phyloP scores from a whole-genome alignment of 2,797 vertebrate species.

The Sebastes matsubarae region DNA sequence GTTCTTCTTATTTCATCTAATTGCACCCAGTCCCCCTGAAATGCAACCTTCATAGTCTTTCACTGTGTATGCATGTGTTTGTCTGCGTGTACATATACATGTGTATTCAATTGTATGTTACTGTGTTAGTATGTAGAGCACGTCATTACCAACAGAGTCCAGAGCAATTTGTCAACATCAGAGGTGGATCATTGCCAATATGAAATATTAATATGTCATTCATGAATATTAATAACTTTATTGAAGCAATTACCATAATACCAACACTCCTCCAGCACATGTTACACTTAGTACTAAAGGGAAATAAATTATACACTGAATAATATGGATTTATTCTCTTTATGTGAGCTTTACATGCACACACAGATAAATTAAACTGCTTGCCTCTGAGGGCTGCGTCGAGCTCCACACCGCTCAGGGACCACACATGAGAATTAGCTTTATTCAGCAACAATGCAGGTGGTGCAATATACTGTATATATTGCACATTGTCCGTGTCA shows the following conservation, averaged over 20 bases:
- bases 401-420: background rate
- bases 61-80: background rate
- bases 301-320: conserved; percentile 36
- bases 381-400: background rate
- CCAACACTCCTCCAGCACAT: conserved; percentile 9
- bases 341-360: conserved; percentile 27
- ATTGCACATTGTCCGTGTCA: background rate
- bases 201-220: conserved; percentile 45
- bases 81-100: background rate
- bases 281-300: conserved; percentile 18
- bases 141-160: conserved; percentile 11
- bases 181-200: conserved; percentile 47
- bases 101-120: background rate
- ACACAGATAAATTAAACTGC: conserved; percentile 17
- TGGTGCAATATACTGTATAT: background rate
- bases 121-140: background rate
- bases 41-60: background rate
- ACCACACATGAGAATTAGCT: conserved; percentile 6
- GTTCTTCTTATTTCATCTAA: background rate
- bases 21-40: background rate
- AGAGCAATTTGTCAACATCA: conserved; percentile 55
- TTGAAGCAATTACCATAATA: conserved; percentile 59
- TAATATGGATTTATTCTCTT: conserved; percentile 48
- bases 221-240: conserved; percentile 60
- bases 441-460: background rate